Evolutionary conservation across 2,888 invertebrate genomes (phyloP), one percentile per base, ranked within the genome.

Genomic region (Rhyacophila evoluta): DNA sequence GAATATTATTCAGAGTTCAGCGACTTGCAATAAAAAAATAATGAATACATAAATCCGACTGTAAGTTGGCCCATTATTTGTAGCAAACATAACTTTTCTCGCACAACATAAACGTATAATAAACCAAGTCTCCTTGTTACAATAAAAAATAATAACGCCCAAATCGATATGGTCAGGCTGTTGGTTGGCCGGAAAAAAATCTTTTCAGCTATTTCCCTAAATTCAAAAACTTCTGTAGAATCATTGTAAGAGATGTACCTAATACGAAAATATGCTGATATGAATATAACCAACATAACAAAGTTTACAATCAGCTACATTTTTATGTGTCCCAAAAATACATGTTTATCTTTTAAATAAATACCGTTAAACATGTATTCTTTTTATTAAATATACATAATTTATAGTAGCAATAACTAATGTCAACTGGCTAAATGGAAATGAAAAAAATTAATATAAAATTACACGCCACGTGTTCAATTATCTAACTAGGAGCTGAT

Each of bases 71-170:
- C 55, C 8, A 19, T 19, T 55, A 55, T 55, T 55, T 55, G 55
- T 55, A 55, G 55, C 55, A 25, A 55, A 55, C 55, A 8, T 10
- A 55, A 55, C 55, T 38, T n/a, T 55, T 19, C 15, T 19, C 55
- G 55, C 8, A 8, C 55, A 19, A 55, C 19, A 55, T 25, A 55
- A 25, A 4, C 15, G 55, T 25, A 8, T 25, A 55, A 55, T 55
- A 55, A 55, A 55, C 55, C 55, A 19, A 55, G 55, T 55, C 55
- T 12, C 55, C 55, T 55, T 55, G 55, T 55, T 55, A 55, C 55
- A 55, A 55, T 55, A 55, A 19, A 55, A 55, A 55, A 55, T 55
- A 55, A 55, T 55, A 55, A 25, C 8, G 10, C 12, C 19, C 55
- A 55, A 33, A 55, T 55, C 55, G 55, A 55, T 55, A 55, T 25